Evolutionary conservation across 2,113 vertebrate species (phyloP).

Genomic region (Oreochromis spilurus): DNA sequence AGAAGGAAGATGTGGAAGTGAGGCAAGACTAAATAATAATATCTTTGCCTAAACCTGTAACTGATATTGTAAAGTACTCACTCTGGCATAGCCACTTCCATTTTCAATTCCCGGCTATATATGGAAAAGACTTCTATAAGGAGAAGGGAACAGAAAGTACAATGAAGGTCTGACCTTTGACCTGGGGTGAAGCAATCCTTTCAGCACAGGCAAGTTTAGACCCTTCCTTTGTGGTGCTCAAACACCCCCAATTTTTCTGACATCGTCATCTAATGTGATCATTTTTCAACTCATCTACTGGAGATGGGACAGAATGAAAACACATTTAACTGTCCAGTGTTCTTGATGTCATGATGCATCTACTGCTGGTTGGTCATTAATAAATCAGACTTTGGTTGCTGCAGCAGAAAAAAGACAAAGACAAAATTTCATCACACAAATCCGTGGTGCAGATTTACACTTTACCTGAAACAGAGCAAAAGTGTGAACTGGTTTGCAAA

Average conservation of each 20-base stretch:
- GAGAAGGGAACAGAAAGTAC: too few relatives aligned
- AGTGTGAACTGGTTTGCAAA: neutral
- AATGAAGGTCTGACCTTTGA: too few relatives aligned
- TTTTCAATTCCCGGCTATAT: too few relatives aligned
- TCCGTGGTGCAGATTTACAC: neutral
- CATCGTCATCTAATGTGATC: neutral
- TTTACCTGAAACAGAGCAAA: neutral
- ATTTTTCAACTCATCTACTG: neutral
- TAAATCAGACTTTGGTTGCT: neutral
- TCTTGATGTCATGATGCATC: neutral
- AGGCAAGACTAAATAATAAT: too few relatives aligned
- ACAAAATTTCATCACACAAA: neutral
- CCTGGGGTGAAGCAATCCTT: too few relatives aligned
- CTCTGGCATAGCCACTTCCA: too few relatives aligned
- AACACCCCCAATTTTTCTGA: neutral
- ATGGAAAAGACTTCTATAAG: too few relatives aligned
- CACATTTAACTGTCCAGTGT: neutral
- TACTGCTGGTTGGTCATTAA: neutral
- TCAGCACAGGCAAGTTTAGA: too few relatives aligned
- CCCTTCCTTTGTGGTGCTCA: too few relatives aligned
- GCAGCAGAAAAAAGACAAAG: neutral
- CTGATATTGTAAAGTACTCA: too few relatives aligned
- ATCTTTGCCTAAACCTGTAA: too few relatives aligned
- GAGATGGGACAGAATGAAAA: neutral
- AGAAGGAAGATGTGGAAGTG: too few relatives aligned